Base-by-base conservation (phyloP, 2,797 vertebrate species). In the Clarias pachynema region DNA sequence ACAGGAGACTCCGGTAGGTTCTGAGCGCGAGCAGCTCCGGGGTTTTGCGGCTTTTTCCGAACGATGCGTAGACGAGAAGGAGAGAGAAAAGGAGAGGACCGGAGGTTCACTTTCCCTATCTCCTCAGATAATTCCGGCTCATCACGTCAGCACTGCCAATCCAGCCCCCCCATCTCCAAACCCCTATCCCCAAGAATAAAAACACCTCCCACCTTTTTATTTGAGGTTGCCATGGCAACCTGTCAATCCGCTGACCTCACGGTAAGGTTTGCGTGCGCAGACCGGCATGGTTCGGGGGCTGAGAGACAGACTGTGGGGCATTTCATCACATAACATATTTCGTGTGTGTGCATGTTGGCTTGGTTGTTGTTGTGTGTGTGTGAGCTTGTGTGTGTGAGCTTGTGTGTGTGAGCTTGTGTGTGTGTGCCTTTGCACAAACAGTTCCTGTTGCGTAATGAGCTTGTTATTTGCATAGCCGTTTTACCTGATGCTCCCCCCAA, bases 141-240 rank as follows among this genome's bases (percentile, higher is more conserved):
- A 86, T 89, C 82, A 68, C 86, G 80, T 92, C 92, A 89, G 87
- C 12, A 20, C 88, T 87, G 88, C 84, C n/a, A n/a, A n/a, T n/a
- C n/a, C n/a, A n/a, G n/a, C 62, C 40, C 68, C 53, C 34, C 16
- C 59, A 37, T 37, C 79, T 85, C 87, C 18, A 31, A 5, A 3
- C 89, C 89, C 90, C 89, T 80, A 62, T 12, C 57, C 37, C 7
- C 40, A 44, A 44, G 40, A 44, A 44, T 7, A 44, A 40, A 40
- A 44, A 44, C 44, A 44, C 44, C 6, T 57, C 3, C 89, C 86
- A 44, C 56, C 77, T 84, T 74, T 26, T 74, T 44, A 9, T 44
- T 44, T 44, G 40, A 44, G 40, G 93, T 95, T 94, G 91, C 93
- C 89, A 90, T 56, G 89, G 91, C 91, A 94, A 94, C 93, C 0